phyloP scores from a whole-genome alignment of 1,140 invertebrate species.

The Drosophila lini region DNA sequence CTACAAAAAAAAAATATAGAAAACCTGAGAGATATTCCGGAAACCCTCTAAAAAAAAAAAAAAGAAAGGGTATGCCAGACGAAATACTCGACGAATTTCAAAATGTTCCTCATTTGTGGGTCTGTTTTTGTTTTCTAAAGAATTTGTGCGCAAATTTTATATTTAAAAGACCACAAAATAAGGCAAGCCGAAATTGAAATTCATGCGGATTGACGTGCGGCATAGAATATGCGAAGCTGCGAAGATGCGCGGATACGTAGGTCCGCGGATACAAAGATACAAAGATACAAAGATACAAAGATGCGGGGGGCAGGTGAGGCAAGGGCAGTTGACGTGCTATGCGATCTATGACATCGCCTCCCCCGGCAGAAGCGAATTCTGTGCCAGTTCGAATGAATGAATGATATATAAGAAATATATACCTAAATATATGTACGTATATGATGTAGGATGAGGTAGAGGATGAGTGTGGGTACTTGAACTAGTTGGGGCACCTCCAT shows the following conservation, averaged over 20 bases:
- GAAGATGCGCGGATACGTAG: neutral
- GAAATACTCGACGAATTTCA: slow-evolving; percentile 38
- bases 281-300: neutral
- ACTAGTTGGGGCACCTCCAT: slow-evolving; percentile 62
- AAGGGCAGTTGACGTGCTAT: slow-evolving; percentile 21
- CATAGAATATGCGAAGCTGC: slow-evolving; percentile 14
- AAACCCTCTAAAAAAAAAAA: neutral
- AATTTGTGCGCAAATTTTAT: slow-evolving; percentile 47
- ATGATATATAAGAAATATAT: slow-evolving; percentile 1
- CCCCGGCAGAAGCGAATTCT: neutral
- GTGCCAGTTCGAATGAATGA: slow-evolving; percentile 23
- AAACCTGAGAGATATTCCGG: neutral
- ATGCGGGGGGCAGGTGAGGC: neutral
- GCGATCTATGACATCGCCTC: slow-evolving; percentile 23
- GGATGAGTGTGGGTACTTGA: slow-evolving; percentile 57
- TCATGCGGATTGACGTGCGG: slow-evolving; percentile 32
- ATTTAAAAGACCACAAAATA: slow-evolving; percentile 50
- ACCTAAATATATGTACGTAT: neutral
- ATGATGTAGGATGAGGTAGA: slow-evolving; percentile 7
- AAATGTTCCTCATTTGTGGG: slow-evolving; percentile 20
- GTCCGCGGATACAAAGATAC: neutral
- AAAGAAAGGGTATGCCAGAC: slow-evolving; percentile 2
- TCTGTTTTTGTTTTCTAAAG: slow-evolving; percentile 20
- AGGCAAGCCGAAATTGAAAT: slow-evolving; percentile 14
- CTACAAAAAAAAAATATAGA: neutral